Evolutionary conservation across 2,113 vertebrate species (phyloP), one percentile per base, ranked within the genome.

Genomic region (Centropus bengalensis): DNA sequence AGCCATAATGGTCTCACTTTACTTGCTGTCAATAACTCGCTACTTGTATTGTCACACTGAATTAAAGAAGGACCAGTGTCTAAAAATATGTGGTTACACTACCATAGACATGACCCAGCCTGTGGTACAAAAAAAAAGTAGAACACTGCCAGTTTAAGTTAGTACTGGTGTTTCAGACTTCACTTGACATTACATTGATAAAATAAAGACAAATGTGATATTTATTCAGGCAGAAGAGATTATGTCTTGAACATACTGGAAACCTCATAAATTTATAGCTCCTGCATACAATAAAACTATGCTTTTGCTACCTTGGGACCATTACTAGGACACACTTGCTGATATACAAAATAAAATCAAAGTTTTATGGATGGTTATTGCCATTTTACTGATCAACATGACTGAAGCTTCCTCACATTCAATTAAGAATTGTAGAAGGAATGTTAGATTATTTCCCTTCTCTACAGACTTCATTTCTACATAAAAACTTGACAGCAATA

Each of bases 1-100:
- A 90, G 82, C 47, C 92, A 95, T 95, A 95, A 97, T 88, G 81
- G 82, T 88, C 86, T 95, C 88, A 89, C 84, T 95, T 95, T 38
- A 91, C 66, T 79, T 82, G 81, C 86, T 10, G 24, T 96, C 95
- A 97, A 69, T 97, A 97, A 92, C 94, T 89, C 91, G 77, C 89
- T 86, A 44, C 71, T 70, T 85, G 68, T 86, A 87, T 77, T 81
- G 75, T 95, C 94, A 86, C 81, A 68, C 71, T 64, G 58, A 93
- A 95, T 95, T 93, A 95, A 95, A 88, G 86, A 86, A 89, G 23
- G 64, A 86, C 71, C 80, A 82, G 33, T 49, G 47, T 55, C 64
- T 73, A 79, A 93, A 87, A 84, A 90, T 27, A 78, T 2, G 11
- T 28, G 80, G 86, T 94, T 86, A 64, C 5, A 79, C 62, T 42